Conservation (phyloP, 2,113 vertebrate species). For the Candoia aspera region DNA sequence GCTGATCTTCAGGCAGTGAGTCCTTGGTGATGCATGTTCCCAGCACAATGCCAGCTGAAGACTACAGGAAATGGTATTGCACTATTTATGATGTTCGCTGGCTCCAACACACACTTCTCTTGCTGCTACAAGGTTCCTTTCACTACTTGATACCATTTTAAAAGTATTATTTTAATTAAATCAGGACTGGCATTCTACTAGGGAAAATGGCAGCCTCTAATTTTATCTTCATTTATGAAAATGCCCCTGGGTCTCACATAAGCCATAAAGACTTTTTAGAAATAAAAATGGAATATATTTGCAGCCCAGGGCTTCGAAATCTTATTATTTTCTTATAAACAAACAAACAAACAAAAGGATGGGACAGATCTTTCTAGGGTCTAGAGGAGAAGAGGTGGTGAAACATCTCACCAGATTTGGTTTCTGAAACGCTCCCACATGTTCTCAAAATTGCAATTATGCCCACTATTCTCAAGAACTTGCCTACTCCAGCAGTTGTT, state of each 20-base stretch:
- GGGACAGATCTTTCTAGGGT: not conserved
- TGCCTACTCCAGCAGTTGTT: not conserved
- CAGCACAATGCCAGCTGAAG: not conserved
- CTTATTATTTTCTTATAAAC: not conserved
- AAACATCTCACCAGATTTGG: not conserved
- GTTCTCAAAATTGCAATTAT: not conserved
- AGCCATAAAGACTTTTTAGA: no score
- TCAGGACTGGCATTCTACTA: no score
- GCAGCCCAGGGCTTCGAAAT: not conserved
- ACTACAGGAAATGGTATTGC: not conserved
- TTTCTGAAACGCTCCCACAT: not conserved
- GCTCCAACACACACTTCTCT: no score
- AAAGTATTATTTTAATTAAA: no score
- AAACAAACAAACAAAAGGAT: not conserved
- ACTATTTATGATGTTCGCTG: not conserved
- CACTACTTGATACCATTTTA: no score
- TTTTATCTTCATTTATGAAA: no score
- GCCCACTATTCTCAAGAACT: not conserved
- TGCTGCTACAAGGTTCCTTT: no score
- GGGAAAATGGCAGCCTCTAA: no score
- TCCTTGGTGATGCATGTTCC: not conserved
- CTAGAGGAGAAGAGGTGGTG: not conserved
- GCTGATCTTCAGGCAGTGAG: not conserved
- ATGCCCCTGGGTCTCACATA: no score
- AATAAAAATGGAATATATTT: no score